A percentile compares a stretch with the other conserved stretches of the same genome.
phyloP scores from a whole-genome alignment of 1,140 invertebrate species.

The Anastrepha ludens region DNA sequence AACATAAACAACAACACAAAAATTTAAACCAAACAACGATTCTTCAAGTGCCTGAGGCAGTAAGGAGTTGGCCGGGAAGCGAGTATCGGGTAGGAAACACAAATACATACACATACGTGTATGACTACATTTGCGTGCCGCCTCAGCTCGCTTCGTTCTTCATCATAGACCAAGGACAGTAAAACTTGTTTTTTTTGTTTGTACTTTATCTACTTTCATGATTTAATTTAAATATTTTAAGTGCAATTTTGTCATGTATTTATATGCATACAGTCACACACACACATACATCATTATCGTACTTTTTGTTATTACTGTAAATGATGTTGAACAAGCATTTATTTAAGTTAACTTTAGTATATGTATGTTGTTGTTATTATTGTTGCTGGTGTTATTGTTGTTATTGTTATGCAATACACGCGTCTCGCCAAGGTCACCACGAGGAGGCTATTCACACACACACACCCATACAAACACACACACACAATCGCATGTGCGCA shows the following conservation, averaged over 20 bases:
- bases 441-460: conserved; percentile 1
- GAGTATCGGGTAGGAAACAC: neutral
- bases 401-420: neutral
- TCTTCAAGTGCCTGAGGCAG: conserved; percentile 48
- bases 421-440: neutral
- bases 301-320: too few relatives aligned
- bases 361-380: neutral
- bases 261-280: neutral
- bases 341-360: neutral
- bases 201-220: neutral
- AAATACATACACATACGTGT: neutral
- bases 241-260: conserved; percentile 2
- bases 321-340: neutral
- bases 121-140: neutral
- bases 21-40: neutral
- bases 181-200: neutral
- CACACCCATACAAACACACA: neutral
- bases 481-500: too few relatives aligned
- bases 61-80: conserved; percentile 31
- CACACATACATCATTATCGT: neutral
- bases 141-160: neutral
- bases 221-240: conserved; percentile 10
- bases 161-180: neutral
- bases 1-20: neutral
- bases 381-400: conserved; percentile 12